Conservation (phyloP, 1,140 invertebrate genomes). For the Ceratitis capitata region DNA sequence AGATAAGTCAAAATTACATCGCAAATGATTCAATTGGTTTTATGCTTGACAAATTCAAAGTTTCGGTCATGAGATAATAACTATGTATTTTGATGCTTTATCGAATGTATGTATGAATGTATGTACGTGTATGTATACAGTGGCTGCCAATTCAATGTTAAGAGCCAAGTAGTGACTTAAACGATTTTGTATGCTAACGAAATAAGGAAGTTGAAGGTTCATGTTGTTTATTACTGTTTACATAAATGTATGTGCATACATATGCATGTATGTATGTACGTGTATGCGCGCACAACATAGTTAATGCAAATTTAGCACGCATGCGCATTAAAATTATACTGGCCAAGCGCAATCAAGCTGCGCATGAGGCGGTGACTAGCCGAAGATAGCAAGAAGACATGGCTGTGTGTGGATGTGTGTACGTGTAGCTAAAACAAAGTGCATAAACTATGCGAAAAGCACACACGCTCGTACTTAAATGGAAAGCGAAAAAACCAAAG, state of each 20-base stretch:
- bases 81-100: no score
- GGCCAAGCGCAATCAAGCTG: not conserved
- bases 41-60: not conserved
- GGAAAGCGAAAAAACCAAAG: no score
- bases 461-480: not conserved
- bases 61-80: not conserved
- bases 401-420: not conserved
- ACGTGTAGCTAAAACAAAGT: not conserved
- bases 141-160: not conserved
- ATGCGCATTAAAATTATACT: not conserved
- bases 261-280: not conserved
- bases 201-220: conserved; percentile 35
- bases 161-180: not conserved
- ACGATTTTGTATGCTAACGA: not conserved
- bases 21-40: not conserved
- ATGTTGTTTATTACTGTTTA: not conserved
- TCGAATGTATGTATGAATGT: not conserved
- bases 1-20: not conserved
- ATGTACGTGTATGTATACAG: not conserved
- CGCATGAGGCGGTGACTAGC: no score
- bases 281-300: not conserved
- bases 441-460: not conserved
- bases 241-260: not conserved
- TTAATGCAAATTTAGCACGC: conserved; percentile 28
- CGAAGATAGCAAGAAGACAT: no score